These are phyloP conservation scores for Micrasema minimum DNA, from an alignment of 1,140 invertebrate genomes.

Conservation along the genomic window DNA sequence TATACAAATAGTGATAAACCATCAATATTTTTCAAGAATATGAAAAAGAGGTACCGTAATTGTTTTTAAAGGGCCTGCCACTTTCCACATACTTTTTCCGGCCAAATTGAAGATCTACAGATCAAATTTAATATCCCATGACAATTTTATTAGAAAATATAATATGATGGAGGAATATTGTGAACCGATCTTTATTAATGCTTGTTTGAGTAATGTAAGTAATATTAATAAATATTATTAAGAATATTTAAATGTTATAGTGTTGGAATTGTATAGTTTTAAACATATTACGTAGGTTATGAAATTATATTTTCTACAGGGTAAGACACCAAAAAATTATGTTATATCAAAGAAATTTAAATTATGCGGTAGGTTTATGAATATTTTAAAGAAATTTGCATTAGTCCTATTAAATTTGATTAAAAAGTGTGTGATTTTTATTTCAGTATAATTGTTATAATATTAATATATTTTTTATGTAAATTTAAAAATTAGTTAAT, in stretches of 20 bases:
- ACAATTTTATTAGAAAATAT: not conserved
- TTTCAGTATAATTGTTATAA: too few relatives aligned
- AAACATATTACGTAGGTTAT: slow-evolving; percentile 26
- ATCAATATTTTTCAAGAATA: too few relatives aligned
- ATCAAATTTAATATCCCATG: slow-evolving; percentile 25
- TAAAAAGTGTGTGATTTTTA: too few relatives aligned
- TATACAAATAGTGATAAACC: too few relatives aligned
- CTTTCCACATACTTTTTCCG: too few relatives aligned
- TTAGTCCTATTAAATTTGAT: not conserved
- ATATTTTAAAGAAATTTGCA: not conserved
- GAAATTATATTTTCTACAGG: slow-evolving; percentile 34
- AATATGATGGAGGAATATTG: not conserved
- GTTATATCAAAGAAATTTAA: slow-evolving; percentile 20
- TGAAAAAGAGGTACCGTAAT: too few relatives aligned
- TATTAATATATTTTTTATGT: too few relatives aligned
- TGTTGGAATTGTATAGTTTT: not conserved
- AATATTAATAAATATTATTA: too few relatives aligned
- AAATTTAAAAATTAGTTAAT: too few relatives aligned
- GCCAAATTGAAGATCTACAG: not conserved
- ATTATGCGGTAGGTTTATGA: not conserved
- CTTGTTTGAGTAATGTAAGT: not conserved
- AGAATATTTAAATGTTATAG: slow-evolving; percentile 4
- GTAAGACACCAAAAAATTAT: slow-evolving; percentile 34
- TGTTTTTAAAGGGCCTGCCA: too few relatives aligned
- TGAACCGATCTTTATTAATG: not conserved